Percentiles rank a stretch among this genome's conserved stretches.
phyloP scores from a whole-genome alignment of 2,888 invertebrate species.

The Perizoma affinitatum region DNA sequence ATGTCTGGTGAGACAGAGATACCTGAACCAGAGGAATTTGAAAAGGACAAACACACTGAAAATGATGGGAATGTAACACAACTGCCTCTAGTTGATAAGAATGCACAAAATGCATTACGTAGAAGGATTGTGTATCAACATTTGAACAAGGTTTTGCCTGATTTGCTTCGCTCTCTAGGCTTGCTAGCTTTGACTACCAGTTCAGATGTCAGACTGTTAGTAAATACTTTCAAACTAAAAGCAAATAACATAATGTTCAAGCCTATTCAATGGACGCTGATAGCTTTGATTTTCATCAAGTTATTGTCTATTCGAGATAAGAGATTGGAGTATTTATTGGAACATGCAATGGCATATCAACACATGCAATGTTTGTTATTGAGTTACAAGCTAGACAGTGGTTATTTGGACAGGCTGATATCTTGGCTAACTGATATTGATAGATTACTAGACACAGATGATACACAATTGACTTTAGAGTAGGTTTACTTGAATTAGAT shows the following conservation, averaged over 20 bases:
- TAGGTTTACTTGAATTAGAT: conserved; percentile 28
- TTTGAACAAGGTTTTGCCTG: conserved; percentile 86
- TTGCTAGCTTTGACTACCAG: conserved; percentile 66
- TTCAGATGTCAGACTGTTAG: conserved; percentile 77
- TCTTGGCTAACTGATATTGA: conserved; percentile 80
- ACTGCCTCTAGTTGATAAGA: conserved; percentile 87
- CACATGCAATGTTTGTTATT: conserved; percentile 76
- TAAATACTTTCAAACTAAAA: conserved; percentile 87
- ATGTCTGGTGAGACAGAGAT: conserved; percentile 81
- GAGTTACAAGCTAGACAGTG: conserved; percentile 78
- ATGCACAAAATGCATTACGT: conserved; percentile 87
- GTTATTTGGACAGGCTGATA: conserved; percentile 77
- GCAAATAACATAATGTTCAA: conserved; percentile 89
- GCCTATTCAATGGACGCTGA: conserved; percentile 88
- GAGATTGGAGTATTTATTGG: conserved; percentile 58
- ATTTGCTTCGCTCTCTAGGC: conserved; percentile 80
- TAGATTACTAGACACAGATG: conserved; percentile 68
- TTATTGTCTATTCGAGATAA: conserved; percentile 77
- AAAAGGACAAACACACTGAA: conserved; percentile 45
- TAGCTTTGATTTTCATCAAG: conserved; percentile 87
- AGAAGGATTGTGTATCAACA: conserved; percentile 88
- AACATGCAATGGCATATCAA: conserved; percentile 62
- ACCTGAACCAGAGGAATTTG: conserved; percentile 54
- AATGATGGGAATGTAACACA: conserved; percentile 62
- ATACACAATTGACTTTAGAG: conserved; percentile 67